phyloP scores from a whole-genome alignment of 1,140 invertebrate genomes.

The Philaenus spumarius region DNA sequence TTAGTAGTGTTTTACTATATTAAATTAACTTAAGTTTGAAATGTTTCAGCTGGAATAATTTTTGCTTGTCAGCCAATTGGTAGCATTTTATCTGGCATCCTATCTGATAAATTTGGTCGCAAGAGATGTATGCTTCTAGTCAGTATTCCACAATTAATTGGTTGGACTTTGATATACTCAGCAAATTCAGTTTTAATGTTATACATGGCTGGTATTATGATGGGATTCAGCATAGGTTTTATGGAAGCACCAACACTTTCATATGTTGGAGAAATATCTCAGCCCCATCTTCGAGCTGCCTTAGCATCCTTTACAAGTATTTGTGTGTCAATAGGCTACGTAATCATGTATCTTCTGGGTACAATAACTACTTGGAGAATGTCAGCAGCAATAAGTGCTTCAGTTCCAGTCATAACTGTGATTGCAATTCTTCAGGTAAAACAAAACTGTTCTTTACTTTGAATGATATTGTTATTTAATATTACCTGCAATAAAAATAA shows the following conservation, averaged over 20 bases:
- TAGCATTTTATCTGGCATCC: conserved; percentile 28
- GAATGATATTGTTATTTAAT: too few relatives aligned
- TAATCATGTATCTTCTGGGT: conserved; percentile 29
- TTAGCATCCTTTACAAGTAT: conserved; percentile 27
- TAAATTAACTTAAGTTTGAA: too few relatives aligned
- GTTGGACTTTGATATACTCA: conserved; percentile 30
- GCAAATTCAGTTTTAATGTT: conserved; percentile 21
- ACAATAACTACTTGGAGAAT: conserved; percentile 26
- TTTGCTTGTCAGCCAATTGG: conserved; percentile 32
- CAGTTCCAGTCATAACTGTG: conserved; percentile 26
- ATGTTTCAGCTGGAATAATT: conserved; percentile 32
- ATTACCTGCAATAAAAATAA: too few relatives aligned
- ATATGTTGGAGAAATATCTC: conserved; percentile 49
- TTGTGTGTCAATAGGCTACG: conserved; percentile 23
- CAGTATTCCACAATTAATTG: conserved; percentile 30
- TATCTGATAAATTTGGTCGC: conserved; percentile 28
- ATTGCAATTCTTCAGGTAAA: conserved; percentile 27
- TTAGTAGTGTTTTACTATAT: too few relatives aligned
- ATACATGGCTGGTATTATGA: conserved; percentile 22
- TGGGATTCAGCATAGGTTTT: conserved; percentile 40
- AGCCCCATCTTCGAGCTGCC: conserved; percentile 30
- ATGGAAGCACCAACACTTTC: conserved; percentile 47
- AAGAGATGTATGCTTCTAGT: conserved; percentile 33
- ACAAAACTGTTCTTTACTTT: background rate
- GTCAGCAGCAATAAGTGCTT: conserved; percentile 23